Conservation (phyloP, 2,888 invertebrate genomes). For the Tromatobia lineatoria region DNA sequence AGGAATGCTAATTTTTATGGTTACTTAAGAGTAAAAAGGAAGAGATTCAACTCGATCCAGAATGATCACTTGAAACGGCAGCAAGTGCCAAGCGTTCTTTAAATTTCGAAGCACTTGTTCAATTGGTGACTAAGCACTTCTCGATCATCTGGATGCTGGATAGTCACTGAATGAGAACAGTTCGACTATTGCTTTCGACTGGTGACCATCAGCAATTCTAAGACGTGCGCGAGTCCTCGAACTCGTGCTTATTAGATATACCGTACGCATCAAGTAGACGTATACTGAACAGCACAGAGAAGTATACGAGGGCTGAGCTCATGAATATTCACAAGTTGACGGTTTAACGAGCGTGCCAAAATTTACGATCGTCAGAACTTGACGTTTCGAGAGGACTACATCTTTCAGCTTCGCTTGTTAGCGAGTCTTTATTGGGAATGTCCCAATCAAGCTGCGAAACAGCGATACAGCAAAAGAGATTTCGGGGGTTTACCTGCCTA, state of each 20-base stretch:
- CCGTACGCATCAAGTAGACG: conserved; percentile 25
- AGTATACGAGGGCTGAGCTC: conserved; percentile 61
- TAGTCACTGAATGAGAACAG: background rate
- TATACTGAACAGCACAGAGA: conserved; percentile 32
- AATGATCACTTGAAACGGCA: background rate
- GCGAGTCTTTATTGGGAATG: conserved; percentile 34
- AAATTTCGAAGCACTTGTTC: conserved; percentile 5
- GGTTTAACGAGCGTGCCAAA: conserved; percentile 74
- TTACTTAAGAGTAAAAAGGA: background rate
- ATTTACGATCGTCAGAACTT: conserved; percentile 76
- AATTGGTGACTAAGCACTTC: background rate
- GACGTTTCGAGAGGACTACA: conserved; percentile 73
- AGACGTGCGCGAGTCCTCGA: conserved; percentile 31
- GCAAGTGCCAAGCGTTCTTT: background rate
- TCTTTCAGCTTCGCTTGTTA: conserved; percentile 26
- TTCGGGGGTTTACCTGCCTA: background rate
- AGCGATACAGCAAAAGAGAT: conserved; percentile 16
- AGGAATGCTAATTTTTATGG: conserved; percentile 16
- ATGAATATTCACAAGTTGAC: conserved; percentile 79
- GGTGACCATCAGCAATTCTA: conserved; percentile 29
- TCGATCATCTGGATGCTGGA: background rate
- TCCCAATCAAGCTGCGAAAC: conserved; percentile 5
- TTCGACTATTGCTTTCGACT: background rate
- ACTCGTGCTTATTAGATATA: conserved; percentile 51
- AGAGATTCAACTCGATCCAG: conserved; percentile 3